Evolutionary conservation across 2,113 vertebrate genomes (phyloP), one percentile per base, ranked within the genome.

Genomic region (Corythornis vintsioides): DNA sequence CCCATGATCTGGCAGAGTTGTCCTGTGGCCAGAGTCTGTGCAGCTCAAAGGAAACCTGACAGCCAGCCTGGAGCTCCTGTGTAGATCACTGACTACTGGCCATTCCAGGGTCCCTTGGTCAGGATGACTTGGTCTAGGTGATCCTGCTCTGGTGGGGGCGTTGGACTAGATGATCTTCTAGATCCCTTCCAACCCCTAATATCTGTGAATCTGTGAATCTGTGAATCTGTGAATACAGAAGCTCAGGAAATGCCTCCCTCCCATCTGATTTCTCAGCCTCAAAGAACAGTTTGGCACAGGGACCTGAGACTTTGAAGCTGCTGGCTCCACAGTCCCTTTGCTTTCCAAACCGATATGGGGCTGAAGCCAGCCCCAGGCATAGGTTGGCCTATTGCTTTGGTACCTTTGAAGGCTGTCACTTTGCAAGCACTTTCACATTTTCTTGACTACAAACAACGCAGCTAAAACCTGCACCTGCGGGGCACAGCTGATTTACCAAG

Each of bases 71-170:
- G 22, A 67, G 56, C 48, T 48, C 48, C 56, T 16, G 13, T 8
- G 24, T 42, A 63, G 35, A 15, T 26, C 59, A 11, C 69, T 11
- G 75, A 47, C 40, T 40, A 24, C 31, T 50, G 28, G 40, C 33
- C 0, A 0, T 22, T 31, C 22, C 66, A 50, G 33, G 11, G 29
- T 40, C 45, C 22, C 15, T 48, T 0, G 0, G 20, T 43, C 50
- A 48, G 28, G 40, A 43, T 60, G 19, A 38, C 38, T 38, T 38
- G 38, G 38, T 38, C 38, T 38, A 38, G 38, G 38, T 38, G 38
- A 38, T 38, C 38, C 38, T 38, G 38, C 38, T 38, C 38, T 38
- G 38, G 38, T 10, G 10, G 38, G 38, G 38, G 38, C 10, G 38
- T 38, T 38, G 38, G 38, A 38, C 38, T 38, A 38, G 38, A 38